These are phyloP conservation scores for Zapornia atra DNA, from an alignment of 2,113 vertebrate genomes.

Conservation along the genomic window DNA sequence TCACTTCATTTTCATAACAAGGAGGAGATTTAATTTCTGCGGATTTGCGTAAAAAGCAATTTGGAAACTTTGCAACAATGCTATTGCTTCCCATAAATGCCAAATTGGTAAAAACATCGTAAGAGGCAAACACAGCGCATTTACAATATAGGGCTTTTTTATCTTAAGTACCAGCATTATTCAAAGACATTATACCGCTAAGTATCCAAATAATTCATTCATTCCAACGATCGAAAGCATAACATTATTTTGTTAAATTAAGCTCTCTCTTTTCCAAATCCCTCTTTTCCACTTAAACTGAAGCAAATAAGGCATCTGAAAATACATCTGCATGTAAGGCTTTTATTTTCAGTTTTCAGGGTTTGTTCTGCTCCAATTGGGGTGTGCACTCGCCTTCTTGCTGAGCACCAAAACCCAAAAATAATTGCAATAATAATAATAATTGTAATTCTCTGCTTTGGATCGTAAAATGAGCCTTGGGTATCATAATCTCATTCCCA, in stretches of 20 bases:
- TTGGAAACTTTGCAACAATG: conserved; percentile 69
- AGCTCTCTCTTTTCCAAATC: background rate
- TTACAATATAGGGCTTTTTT: conserved; percentile 26
- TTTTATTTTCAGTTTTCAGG: background rate
- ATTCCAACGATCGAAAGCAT: conserved; percentile 10
- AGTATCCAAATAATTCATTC: conserved; percentile 65
- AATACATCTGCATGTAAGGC: accelerated
- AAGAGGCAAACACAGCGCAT: conserved; percentile 44
- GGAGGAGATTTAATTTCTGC: conserved; percentile 69
- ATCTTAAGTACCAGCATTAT: conserved; percentile 59
- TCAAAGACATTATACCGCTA: conserved; percentile 65
- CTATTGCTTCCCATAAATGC: conserved; percentile 68
- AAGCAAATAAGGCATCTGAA: background rate
- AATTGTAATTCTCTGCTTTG: background rate
- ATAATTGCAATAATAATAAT: background rate
- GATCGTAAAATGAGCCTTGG: background rate
- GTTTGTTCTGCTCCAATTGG: background rate
- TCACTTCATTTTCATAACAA: conserved; percentile 70
- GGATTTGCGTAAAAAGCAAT: conserved; percentile 68
- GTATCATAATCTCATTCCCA: background rate
- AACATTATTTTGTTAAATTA: conserved; percentile 54
- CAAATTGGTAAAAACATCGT: conserved; percentile 55
- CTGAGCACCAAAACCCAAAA: background rate
- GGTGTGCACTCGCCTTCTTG: background rate
- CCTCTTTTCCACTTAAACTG: conserved; percentile 24